Evolutionary conservation across 2,797 vertebrate genomes (phyloP).

Genomic region (Alcedo atthis): DNA sequence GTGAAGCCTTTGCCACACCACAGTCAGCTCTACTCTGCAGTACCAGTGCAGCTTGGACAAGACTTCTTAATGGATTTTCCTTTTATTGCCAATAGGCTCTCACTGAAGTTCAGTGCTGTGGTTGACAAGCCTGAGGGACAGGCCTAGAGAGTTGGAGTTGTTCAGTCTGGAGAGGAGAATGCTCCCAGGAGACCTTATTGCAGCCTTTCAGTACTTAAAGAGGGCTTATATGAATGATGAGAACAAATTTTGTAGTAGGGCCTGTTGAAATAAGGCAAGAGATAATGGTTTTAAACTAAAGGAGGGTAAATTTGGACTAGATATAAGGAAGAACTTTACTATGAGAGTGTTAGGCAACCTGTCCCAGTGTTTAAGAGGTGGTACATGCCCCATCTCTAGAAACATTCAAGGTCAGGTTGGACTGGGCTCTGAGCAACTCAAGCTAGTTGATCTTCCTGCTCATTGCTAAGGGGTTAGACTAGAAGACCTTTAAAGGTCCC

Average conservation of each 20-base stretch:
- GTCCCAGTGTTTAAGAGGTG: neutral
- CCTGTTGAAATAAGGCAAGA: neutral
- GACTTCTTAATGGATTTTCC: neutral
- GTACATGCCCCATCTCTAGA: neutral
- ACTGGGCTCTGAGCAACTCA: neutral
- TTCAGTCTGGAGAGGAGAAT: neutral
- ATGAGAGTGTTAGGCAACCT: rapidly evolving
- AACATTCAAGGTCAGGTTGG: neutral
- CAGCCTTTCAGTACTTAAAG: neutral
- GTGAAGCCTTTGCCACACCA: neutral
- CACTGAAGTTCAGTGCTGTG: rapidly evolving
- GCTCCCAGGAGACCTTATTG: neutral
- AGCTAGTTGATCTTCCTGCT: neutral
- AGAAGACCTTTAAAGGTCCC: neutral
- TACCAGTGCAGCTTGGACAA: neutral
- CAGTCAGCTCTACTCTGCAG: neutral
- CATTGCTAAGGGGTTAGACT: neutral
- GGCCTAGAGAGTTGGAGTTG: neutral
- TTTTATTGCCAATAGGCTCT: neutral
- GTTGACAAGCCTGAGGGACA: neutral
- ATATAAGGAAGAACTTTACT: neutral
- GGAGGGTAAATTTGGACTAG: neutral
- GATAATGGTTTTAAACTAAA: neutral
- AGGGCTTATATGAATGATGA: neutral
- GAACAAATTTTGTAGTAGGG: neutral